A percentile compares a stretch with the other conserved stretches of the same genome.
Evolutionary conservation across 2,797 vertebrate species (phyloP).

Genomic region (Coreius guichenoti): DNA sequence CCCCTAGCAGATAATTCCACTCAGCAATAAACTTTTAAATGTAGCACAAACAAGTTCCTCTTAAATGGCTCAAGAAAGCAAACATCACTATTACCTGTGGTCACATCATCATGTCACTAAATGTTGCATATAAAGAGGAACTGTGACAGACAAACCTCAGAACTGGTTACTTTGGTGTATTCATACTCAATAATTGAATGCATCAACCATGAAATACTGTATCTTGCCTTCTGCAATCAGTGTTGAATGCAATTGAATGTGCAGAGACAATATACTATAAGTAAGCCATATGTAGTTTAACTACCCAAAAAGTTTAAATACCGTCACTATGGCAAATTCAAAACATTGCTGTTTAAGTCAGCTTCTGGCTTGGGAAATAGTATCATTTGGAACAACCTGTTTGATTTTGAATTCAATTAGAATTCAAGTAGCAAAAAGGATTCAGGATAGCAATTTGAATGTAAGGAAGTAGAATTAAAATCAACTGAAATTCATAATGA

Average conservation of each 20-base stretch:
- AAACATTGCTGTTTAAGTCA: neutral
- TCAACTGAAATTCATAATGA: neutral
- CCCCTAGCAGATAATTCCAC: conserved; percentile 41
- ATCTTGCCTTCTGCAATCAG: neutral
- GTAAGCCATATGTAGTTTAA: neutral
- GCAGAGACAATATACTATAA: too few species aligned
- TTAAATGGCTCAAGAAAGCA: conserved; percentile 23
- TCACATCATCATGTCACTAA: conserved; percentile 10
- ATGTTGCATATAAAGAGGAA: conserved; percentile 8
- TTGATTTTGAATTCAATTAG: neutral
- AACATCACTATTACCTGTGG: neutral
- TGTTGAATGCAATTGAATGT: neutral
- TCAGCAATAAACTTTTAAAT: conserved; percentile 48
- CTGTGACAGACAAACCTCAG: neutral
- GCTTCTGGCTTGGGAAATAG: neutral
- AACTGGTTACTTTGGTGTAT: neutral
- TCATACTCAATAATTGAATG: neutral
- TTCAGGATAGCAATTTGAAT: neutral
- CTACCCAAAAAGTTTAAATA: neutral
- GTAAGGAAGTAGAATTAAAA: neutral
- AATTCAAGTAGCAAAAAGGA: neutral
- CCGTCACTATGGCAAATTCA: too few species aligned
- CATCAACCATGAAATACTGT: neutral
- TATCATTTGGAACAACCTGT: neutral
- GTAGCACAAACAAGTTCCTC: conserved; percentile 73